Base-by-base conservation (phyloP, 2,797 vertebrate species). In the Oreortyx pictus region DNA sequence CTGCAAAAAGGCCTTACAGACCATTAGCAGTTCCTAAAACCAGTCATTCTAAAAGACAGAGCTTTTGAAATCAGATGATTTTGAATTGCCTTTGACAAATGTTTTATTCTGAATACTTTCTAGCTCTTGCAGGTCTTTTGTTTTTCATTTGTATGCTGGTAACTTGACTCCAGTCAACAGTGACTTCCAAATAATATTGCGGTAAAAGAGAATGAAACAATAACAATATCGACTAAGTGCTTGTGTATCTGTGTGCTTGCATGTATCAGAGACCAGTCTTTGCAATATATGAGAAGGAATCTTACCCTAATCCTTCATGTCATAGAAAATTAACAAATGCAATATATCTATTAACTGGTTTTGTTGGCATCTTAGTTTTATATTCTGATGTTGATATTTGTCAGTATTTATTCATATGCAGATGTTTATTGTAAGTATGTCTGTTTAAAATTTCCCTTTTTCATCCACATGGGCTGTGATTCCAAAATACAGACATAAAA, bases 11-110 rank as follows among this genome's bases (percentile, higher is more conserved):
- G 2, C 18, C 79, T 31, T 39, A 81, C 17, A 87, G 65, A 78
- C 62, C 39, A 57, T 88, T 82, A 92, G 15, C 24, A 64, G 59
- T 70, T 96, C 46, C 70, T 83, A 61, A 86, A 94, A 60, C 7
- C 19, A 82, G 11, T 14, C n/a, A n/a, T 46, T 60, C 22, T 25
- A 60, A 74, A 74, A 79, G 35, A 41, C 1, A 82, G 35, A 71
- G 18, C 9, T 89, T 73, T 60, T 66, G 25, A 89, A 91, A 81
- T 64, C 22, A 78, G 9, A 78, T 66, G 4, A 37, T 54, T 88
- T 88, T 78, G 22, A 59, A 73, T 56, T 44, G 5, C 62, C 74
- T 27, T 62, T 33, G 37, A 31, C 29, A 74, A 41, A 41, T 18
- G 12, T 44, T 50, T 65, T 49, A 35, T 43, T 47, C 17, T 25